A percentile compares a stretch with the other conserved stretches of the same genome.
Conservation (phyloP, 2,888 invertebrate species). For the Drosophila sordidapex region DNA sequence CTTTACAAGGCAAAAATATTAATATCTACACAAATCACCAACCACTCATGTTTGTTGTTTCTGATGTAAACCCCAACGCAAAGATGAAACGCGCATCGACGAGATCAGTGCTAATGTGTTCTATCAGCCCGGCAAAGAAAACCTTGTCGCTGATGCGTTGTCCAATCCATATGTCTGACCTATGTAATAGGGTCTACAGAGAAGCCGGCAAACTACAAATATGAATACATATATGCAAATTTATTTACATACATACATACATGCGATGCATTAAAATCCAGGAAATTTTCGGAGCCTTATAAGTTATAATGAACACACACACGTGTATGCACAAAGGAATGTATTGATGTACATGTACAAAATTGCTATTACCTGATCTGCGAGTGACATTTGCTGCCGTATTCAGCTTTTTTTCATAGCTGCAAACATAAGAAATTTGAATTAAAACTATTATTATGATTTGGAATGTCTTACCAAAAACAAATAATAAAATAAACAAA, state of each 20-base stretch:
- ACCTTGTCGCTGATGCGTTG: neutral
- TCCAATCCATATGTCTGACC: neutral
- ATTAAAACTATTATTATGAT: neutral
- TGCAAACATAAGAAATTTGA: constrained; percentile 42
- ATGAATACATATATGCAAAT: neutral
- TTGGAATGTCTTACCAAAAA: constrained; percentile 64
- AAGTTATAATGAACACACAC: constrained; percentile 4
- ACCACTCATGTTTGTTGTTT: neutral
- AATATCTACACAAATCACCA: neutral
- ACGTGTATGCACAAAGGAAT: constrained; percentile 8
- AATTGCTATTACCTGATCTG: constrained; percentile 90
- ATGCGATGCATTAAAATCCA: neutral
- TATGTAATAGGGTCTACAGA: neutral
- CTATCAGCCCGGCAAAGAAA: neutral
- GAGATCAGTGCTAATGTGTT: neutral
- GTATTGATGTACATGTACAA: constrained; percentile 43
- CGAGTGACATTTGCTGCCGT: constrained; percentile 92
- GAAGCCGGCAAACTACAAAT: neutral
- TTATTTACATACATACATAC: neutral
- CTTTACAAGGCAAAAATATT: neutral
- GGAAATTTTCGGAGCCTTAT: constrained; percentile 5
- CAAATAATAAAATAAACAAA: constrained; percentile 71
- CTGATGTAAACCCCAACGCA: neutral
- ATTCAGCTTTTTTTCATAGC: constrained; percentile 74
- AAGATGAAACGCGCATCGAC: neutral